Conservation (phyloP, 2,888 invertebrate species). For the Drosophila anomalata region DNA sequence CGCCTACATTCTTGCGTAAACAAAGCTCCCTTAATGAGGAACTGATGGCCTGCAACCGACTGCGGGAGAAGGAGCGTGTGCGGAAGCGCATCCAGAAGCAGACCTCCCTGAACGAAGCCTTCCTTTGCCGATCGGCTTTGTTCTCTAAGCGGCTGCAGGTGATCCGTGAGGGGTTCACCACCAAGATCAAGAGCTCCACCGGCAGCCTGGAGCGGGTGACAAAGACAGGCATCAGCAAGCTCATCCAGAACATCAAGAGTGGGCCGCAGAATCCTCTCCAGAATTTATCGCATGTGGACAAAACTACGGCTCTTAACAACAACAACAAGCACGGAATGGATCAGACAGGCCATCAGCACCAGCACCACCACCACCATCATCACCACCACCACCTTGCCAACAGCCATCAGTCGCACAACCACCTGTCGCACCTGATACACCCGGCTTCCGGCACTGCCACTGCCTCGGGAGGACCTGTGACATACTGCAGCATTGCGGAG, state of each 20-base stretch:
- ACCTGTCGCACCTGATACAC: conserved; percentile 42
- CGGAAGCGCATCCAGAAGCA: conserved; percentile 94
- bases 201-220: conserved; percentile 93
- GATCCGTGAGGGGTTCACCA: conserved; percentile 89
- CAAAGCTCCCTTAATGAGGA: conserved; percentile 96
- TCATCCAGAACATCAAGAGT: conserved; percentile 91
- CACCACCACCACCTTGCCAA: conserved; percentile 67
- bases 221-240: conserved; percentile 91
- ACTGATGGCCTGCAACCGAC: conserved; percentile 93
- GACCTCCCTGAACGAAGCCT: conserved; percentile 94
- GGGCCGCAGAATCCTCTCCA: conserved; percentile 73
- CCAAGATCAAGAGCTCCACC: conserved; percentile 92
- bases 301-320: conserved; percentile 22
- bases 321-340: conserved; percentile 33
- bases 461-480: conserved; percentile 67
- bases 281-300: conserved; percentile 11
- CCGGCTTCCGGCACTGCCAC: conserved; percentile 46
- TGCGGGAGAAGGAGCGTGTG: conserved; percentile 92
- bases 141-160: conserved; percentile 83
- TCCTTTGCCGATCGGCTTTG: conserved; percentile 86
- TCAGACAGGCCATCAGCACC: conserved; percentile 42
- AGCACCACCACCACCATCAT: conserved; percentile 45
- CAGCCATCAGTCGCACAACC: conserved; percentile 51
- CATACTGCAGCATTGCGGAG: conserved; percentile 80
- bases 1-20: conserved; percentile 84